Base-by-base conservation (phyloP, 1,140 invertebrate species). In the Carposina sasakii region DNA sequence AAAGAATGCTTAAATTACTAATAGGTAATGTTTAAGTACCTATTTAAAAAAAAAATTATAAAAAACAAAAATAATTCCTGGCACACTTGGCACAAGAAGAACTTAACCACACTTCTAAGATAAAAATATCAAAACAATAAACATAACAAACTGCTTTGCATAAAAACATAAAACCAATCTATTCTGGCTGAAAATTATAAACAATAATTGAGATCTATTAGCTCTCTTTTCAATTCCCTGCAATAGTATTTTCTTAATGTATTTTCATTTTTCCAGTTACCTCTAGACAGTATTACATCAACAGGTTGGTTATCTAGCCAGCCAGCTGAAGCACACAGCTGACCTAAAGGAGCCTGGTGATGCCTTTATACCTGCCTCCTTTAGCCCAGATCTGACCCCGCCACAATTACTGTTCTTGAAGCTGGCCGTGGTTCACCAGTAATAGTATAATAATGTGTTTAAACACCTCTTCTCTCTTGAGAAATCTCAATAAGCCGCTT, bases 261-360 rank as follows among this genome's bases (percentile, higher is more conserved):
- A 13, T 42, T 23, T 42, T 42, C 21, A 42, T 13, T 42, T 16
- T 42, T 42, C 24, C 22, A 42, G 20, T 59, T 59, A 3, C 57
- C 57, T 21, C 31, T 40, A 15, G 33, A 16, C 21, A 59, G 19
- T 9, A 59, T 51, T 10, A 22, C 30, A 22, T 59, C 52, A 15
- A 59, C 15, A 15, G 52, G 42, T 12, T 54, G 9, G 33, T 51
- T 52, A 13, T 30, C 33, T 17, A 46, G 13, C 20, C 41, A 54
- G 16, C 48, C 43, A 2, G 41, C 37, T 30, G 34, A 37, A 5
- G 34, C 34, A n/a, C 13, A 37, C 34, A 19, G 34, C 34, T 19
- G 17, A 37, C 13, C 34, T 37, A 19, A 37, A 37, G 3, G 34
- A 37, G 2, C 37, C 48, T 24, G 37, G 19, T 15, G 24, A 30